Evolutionary conservation across 1,140 invertebrate genomes (phyloP), one percentile per base, ranked within the genome.

Genomic region (Andrena cerasifolii): DNA sequence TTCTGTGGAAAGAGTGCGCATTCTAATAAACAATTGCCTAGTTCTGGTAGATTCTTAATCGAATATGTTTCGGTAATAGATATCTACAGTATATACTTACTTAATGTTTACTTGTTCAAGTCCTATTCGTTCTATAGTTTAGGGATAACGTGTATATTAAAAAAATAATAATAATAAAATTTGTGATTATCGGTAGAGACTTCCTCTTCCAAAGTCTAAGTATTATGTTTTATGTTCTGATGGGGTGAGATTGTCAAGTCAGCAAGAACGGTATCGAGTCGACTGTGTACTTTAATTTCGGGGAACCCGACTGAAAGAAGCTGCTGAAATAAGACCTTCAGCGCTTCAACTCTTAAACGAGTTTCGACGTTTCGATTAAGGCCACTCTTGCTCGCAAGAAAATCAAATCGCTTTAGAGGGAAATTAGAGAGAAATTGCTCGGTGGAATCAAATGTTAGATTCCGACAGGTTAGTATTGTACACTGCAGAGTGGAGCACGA

Each of bases 291-390:
- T 61, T 43, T 40, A 75, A 75, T 74, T 79, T 43, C 33, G 45
- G 28, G 54, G 66, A 33, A 45, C 12, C 24, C 16, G n/a, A n/a
- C n/a, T n/a, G n/a, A 5, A 8, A 3, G 53, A 43, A 78, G 63
- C 54, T 33, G 21, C 54, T 33, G 31, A 59, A 79, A 79, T 70
- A 59, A 79, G 74, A 82, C 49, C 62, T 73, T 73, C 73, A 73
- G 79, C 56, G 59, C 24, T 10, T 26, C 31, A 51, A 59, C 40
- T 49, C 47, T 68, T 33, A 84, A 84, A 84, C 66, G 82, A 82
- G 75, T 78, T 79, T 82, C 80, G 80, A 84, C 80, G 82, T 76
- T 66, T 84, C 82, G 80, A 84, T 84, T 84, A 82, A 84, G 80
- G 80, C 63, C 71, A 67, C 33, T 66, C 49, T 62, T 61, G 53